Evolutionary conservation across 2,113 vertebrate genomes (phyloP).

Genomic region (Phyllostomus discolor): DNA sequence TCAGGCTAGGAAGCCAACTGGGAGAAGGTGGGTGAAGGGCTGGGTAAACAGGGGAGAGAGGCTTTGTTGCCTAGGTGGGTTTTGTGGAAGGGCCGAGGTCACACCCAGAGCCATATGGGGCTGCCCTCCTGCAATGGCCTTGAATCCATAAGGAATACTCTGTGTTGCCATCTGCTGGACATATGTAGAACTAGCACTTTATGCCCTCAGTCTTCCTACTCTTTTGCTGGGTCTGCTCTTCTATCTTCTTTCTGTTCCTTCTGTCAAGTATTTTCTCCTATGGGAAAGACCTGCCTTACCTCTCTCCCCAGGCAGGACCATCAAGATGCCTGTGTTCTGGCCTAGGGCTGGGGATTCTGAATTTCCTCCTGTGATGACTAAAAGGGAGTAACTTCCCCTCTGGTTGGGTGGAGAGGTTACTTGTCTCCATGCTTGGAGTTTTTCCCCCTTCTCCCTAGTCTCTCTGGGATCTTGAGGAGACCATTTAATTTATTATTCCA

Average conservation of each 20-base stretch:
- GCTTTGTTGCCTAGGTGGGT: background rate
- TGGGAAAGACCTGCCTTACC: background rate
- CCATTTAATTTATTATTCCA: background rate
- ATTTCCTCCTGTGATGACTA: background rate
- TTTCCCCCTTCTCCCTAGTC: background rate
- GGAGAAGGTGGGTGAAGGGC: background rate
- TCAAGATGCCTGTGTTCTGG: background rate
- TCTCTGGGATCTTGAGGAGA: background rate
- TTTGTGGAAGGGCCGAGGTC: background rate
- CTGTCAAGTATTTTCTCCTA: background rate
- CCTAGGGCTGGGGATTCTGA: background rate
- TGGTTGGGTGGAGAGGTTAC: background rate
- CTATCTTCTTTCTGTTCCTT: background rate
- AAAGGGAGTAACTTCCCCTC: background rate
- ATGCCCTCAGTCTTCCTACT: background rate
- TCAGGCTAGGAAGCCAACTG: background rate
- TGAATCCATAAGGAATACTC: background rate
- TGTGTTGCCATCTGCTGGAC: background rate
- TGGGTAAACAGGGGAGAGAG: background rate
- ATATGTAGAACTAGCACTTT: background rate
- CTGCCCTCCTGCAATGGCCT: rapidly evolving
- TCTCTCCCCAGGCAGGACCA: background rate
- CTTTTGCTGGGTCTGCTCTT: background rate
- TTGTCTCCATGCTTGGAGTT: background rate
- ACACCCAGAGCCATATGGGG: background rate